Evolutionary conservation across 2,113 vertebrate genomes (phyloP).

Genomic region (Camelus bactrianus): DNA sequence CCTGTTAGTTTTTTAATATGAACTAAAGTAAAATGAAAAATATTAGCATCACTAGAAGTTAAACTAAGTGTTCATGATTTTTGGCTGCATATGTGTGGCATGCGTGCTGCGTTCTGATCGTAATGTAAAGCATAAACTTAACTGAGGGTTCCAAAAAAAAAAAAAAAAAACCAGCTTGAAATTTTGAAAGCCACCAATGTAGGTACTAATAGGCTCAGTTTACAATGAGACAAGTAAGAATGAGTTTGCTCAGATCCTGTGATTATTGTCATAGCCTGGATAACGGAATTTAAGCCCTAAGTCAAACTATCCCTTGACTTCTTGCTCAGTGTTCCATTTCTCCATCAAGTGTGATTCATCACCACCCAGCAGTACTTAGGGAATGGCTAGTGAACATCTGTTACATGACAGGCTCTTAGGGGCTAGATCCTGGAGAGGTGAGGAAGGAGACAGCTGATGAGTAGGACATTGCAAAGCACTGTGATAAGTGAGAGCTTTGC

Average conservation of each 20-base stretch:
- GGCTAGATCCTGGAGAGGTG: neutral
- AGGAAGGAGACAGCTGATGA: neutral
- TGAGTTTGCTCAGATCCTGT: neutral
- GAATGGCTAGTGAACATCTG: neutral
- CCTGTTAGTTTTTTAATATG: neutral
- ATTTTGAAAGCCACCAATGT: neutral
- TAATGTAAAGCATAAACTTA: neutral
- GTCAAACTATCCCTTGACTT: neutral
- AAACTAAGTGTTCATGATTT: neutral
- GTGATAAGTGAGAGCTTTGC: neutral
- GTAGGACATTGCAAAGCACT: neutral
- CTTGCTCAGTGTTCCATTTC: neutral
- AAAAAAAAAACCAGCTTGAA: neutral
- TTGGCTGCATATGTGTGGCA: rapidly evolving
- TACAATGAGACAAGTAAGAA: neutral
- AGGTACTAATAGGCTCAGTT: neutral
- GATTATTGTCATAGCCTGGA: neutral
- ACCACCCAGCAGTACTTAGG: neutral
- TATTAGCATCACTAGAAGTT: neutral
- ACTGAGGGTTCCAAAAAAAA: neutral
- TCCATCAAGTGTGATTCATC: neutral
- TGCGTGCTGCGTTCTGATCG: neutral
- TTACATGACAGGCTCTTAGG: neutral
- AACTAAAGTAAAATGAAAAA: neutral
- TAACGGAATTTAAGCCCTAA: neutral